Evolutionary conservation across 1,140 invertebrate genomes (phyloP).

Genomic region (Leptinotarsa defecta): DNA sequence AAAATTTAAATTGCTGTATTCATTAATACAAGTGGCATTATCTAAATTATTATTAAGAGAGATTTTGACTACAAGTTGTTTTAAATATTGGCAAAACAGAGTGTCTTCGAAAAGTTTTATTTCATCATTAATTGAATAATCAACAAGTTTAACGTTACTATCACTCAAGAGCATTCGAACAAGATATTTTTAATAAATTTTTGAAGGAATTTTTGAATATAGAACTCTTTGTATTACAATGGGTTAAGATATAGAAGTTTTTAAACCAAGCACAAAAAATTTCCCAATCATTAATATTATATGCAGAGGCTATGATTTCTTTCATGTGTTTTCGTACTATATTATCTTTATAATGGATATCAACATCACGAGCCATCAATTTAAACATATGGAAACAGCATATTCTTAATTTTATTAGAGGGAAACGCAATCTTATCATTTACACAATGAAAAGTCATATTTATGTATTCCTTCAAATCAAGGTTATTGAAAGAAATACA

Average conservation of each 20-base stretch:
- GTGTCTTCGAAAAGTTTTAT: too few species aligned
- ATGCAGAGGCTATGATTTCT: slow-evolving; percentile 20
- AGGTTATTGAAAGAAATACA: slow-evolving; percentile 3
- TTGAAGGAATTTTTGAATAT: not conserved
- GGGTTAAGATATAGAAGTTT: not conserved
- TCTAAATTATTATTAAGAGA: too few species aligned
- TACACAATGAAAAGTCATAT: slow-evolving; percentile 7
- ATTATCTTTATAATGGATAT: not conserved
- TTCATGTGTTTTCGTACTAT: slow-evolving; percentile 3
- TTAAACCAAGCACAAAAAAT: slow-evolving; percentile 10
- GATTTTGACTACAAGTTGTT: too few species aligned
- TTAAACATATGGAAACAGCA: slow-evolving; percentile 6
- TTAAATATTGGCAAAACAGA: too few species aligned
- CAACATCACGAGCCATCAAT: not conserved
- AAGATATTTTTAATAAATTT: slow-evolving; percentile 10
- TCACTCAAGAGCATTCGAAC: not conserved
- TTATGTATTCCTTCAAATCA: not conserved
- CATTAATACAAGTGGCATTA: not conserved
- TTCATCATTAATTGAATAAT: too few species aligned
- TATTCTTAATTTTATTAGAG: not conserved
- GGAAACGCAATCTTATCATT: not conserved
- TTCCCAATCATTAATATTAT: slow-evolving; percentile 6
- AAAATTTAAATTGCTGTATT: not conserved
- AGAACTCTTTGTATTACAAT: not conserved
- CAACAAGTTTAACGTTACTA: too few species aligned